Conservation (phyloP, 2,888 invertebrate species). For the Nebria salina region DNA sequence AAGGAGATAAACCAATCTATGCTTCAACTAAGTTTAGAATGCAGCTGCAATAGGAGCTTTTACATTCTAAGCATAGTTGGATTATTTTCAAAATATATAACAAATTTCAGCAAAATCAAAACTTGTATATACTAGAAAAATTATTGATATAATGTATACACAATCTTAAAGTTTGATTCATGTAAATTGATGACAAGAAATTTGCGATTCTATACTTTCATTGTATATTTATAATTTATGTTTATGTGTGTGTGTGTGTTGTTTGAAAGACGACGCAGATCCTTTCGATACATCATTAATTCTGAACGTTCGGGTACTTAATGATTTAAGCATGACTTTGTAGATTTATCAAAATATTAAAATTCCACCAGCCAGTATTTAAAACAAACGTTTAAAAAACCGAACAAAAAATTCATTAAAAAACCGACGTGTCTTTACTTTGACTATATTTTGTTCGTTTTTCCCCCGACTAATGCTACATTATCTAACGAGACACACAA, state of each 20-base stretch:
- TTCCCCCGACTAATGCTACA: constrained; percentile 19
- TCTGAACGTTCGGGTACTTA: constrained; percentile 33
- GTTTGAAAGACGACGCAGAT: constrained; percentile 12
- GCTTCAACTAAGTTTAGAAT: no score
- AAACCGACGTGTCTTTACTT: constrained; percentile 2
- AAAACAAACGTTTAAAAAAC: constrained; percentile 44
- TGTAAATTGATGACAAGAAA: no score
- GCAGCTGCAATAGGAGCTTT: no score
- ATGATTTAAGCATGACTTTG: constrained; percentile 46
- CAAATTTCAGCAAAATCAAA: no score
- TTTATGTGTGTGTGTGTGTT: not conserved
- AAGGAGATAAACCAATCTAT: no score
- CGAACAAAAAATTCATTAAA: constrained; percentile 45
- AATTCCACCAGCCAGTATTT: constrained; percentile 42
- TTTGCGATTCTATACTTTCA: not conserved
- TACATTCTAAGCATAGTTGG: no score
- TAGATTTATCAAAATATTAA: constrained; percentile 46
- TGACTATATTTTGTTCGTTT: not conserved
- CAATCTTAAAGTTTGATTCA: no score
- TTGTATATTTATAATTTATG: not conserved
- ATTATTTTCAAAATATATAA: no score
- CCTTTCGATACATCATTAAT: constrained; percentile 40
- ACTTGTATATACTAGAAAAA: no score
- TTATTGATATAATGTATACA: no score
- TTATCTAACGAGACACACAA: constrained; percentile 35